Conservation (phyloP, 2,113 vertebrate genomes). For the Grallaria varia region DNA sequence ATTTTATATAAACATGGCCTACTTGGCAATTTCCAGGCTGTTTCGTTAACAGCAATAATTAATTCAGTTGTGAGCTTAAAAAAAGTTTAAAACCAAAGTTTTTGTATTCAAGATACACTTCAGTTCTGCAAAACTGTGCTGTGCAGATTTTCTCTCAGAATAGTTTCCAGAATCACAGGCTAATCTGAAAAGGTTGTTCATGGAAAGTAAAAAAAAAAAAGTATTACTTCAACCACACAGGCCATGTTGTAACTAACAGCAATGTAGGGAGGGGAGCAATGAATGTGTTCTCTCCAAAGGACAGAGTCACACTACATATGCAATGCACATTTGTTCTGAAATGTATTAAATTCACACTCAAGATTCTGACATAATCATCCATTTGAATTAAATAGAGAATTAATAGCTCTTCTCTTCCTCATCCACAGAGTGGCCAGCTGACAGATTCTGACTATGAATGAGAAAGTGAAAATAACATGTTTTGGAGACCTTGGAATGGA, state of each 20-base stretch:
- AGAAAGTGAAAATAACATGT: neutral
- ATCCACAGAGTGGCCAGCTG: neutral
- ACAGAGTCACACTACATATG: accelerated
- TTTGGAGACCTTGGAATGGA: neutral
- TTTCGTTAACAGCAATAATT: neutral
- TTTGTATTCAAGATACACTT: neutral
- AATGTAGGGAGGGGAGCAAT: neutral
- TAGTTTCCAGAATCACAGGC: neutral
- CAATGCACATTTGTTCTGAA: neutral
- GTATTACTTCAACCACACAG: neutral
- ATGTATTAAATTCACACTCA: neutral
- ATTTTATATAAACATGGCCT: neutral
- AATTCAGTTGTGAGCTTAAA: neutral
- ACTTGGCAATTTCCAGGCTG: neutral
- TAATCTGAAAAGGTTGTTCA: neutral
- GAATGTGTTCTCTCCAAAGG: neutral
- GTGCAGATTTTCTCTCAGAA: neutral
- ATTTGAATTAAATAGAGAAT: neutral
- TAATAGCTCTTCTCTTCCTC: neutral
- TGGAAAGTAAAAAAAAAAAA: neutral
- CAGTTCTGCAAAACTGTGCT: neutral
- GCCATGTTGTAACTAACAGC: neutral
- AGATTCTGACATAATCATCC: neutral
- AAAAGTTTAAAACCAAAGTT: neutral
- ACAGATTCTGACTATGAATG: neutral